Percentiles rank a stretch among this genome's conserved stretches.
These are phyloP conservation scores for Phoenicopterus ruber DNA, from an alignment of 2,113 vertebrate genomes.

Conservation along the genomic window DNA sequence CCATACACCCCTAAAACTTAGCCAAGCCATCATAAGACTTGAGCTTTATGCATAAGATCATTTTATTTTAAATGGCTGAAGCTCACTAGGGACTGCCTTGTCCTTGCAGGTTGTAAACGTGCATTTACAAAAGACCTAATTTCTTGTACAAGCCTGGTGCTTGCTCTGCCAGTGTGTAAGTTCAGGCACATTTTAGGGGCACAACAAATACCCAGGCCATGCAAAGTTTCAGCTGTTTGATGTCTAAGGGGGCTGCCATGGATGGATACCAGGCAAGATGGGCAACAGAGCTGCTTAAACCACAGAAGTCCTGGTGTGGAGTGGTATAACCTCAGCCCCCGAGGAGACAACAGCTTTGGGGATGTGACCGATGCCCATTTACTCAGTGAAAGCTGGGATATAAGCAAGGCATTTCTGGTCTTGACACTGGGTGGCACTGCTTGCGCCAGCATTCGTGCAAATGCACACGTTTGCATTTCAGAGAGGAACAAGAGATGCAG, in stretches of 20 bases:
- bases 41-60: background rate
- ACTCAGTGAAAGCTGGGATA: background rate
- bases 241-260: background rate
- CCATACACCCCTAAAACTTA: background rate
- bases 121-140: background rate
- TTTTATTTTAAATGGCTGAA: background rate
- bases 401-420: background rate
- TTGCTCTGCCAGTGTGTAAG: background rate
- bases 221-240: background rate
- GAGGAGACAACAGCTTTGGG: background rate
- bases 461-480: background rate
- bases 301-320: background rate
- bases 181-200: background rate
- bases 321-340: background rate
- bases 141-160: background rate
- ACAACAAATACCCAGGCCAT: background rate
- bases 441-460: background rate
- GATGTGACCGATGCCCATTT: accelerated
- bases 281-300: background rate
- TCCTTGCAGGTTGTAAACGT: background rate
- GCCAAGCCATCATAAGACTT: background rate
- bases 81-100: background rate
- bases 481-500: background rate
- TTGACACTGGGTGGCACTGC: background rate
- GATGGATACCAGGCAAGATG: background rate